phyloP scores from a whole-genome alignment of 1,140 invertebrate genomes.

The Hetaerina americana region DNA sequence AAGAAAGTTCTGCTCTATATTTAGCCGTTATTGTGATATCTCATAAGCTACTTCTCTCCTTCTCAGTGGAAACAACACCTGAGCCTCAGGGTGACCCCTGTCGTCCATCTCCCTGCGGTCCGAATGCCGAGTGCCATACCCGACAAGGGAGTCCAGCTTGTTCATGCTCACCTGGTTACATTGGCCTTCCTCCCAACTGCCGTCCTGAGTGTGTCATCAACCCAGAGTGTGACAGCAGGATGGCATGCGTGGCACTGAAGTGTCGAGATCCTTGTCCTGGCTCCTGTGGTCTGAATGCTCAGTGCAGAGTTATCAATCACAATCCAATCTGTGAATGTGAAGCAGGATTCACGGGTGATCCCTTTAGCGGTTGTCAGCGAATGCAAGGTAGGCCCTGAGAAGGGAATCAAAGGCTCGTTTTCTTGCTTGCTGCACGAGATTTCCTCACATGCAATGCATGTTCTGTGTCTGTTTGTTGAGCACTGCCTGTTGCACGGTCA shows the following conservation, averaged over 20 bases:
- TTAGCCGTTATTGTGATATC: too few species aligned
- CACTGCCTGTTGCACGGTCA: background rate
- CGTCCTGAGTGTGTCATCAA: constrained; percentile 51
- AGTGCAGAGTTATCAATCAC: constrained; percentile 61
- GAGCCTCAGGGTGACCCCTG: constrained; percentile 41
- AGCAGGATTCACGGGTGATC: constrained; percentile 51
- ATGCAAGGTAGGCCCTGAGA: background rate
- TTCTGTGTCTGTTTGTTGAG: background rate
- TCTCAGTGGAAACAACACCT: background rate
- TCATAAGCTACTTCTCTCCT: background rate
- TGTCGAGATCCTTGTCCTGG: constrained; percentile 61
- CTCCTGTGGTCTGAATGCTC: constrained; percentile 54
- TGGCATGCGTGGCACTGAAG: constrained; percentile 46
- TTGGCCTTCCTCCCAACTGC: constrained; percentile 51
- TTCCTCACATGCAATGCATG: background rate
- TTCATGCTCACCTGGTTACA: constrained; percentile 42
- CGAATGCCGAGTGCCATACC: constrained; percentile 53
- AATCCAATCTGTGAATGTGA: constrained; percentile 56
- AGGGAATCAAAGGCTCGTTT: background rate
- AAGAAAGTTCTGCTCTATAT: too few species aligned
- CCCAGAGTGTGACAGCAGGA: constrained; percentile 43
- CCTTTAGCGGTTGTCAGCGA: constrained; percentile 42
- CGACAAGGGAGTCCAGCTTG: constrained; percentile 42
- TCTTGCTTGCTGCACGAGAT: constrained; percentile 1
- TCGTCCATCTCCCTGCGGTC: constrained; percentile 59